phyloP scores from a whole-genome alignment of 1,140 invertebrate species.

The Drosophila subobscura region DNA sequence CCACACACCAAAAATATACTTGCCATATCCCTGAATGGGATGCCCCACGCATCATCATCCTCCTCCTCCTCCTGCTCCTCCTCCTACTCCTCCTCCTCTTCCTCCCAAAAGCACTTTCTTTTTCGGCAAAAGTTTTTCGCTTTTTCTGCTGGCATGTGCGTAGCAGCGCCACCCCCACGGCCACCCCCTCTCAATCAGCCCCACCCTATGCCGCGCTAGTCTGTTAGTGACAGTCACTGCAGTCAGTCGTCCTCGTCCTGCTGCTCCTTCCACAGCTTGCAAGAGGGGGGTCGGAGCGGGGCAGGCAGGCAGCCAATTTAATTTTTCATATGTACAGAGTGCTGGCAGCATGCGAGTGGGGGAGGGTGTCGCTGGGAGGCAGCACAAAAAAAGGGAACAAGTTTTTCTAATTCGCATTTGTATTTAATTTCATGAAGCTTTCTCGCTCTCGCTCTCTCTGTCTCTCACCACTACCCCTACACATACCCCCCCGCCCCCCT shows the following conservation, averaged over 20 bases:
- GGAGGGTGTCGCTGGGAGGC: not conserved
- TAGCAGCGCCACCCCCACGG: not conserved
- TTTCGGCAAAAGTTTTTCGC: constrained; percentile 52
- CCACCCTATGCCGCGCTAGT: constrained; percentile 24
- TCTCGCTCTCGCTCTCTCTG: constrained; percentile 28
- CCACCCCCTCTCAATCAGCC: not conserved
- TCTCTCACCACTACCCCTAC: not conserved
- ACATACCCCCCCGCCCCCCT: not conserved
- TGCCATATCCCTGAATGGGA: not conserved
- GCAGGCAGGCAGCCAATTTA: constrained; percentile 52
- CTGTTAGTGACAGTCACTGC: constrained; percentile 56
- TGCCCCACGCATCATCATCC: too few relatives aligned
- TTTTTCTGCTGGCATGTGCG: constrained; percentile 44
- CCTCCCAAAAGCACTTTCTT: constrained; percentile 37
- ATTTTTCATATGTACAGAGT: constrained; percentile 63
- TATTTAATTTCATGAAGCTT: constrained; percentile 70
- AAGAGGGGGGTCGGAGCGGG: too few relatives aligned
- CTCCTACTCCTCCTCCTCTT: not conserved
- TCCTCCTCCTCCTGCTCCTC: constrained; percentile 2
- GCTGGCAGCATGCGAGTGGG: not conserved
- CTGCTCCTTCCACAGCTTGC: too few relatives aligned
- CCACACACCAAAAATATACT: not conserved
- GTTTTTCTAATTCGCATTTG: constrained; percentile 80
- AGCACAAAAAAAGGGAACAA: constrained; percentile 35
- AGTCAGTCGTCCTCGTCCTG: constrained; percentile 4